Evolutionary conservation across 2,113 vertebrate species (phyloP).

Genomic region (Meles meles): DNA sequence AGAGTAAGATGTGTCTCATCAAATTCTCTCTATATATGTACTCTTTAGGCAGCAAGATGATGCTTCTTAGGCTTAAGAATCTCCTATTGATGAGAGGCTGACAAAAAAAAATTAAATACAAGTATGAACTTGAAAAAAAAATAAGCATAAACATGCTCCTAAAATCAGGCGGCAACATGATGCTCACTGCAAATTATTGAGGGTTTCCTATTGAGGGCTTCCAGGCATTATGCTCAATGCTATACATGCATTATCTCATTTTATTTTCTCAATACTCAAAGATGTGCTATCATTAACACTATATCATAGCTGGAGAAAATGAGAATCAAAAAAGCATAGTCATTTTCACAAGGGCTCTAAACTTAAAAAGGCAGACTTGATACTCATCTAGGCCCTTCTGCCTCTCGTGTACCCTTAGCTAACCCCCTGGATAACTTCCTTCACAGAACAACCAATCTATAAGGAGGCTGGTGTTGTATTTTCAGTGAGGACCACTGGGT

Average conservation of each 20-base stretch:
- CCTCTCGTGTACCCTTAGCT: neutral
- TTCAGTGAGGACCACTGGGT: neutral
- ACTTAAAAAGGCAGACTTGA: neutral
- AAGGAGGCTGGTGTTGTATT: neutral
- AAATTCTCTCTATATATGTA: conserved; percentile 30
- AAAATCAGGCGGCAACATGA: neutral
- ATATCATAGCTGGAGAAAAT: neutral
- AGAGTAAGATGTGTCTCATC: conserved; percentile 74
- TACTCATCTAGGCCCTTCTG: neutral
- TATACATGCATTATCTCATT: neutral
- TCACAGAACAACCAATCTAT: neutral
- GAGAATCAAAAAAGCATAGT: neutral
- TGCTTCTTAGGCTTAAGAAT: conserved; percentile 57
- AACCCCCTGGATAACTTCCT: neutral
- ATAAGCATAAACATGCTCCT: neutral
- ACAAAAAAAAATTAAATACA: conserved; percentile 25
- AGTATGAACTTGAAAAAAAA: conserved; percentile 5
- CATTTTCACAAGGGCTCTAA: neutral
- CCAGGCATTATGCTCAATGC: neutral
- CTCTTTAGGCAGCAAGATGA: conserved; percentile 69
- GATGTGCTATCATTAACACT: neutral
- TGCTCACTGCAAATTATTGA: neutral
- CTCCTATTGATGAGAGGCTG: conserved; percentile 23
- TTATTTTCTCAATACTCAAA: neutral
- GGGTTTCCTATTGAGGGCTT: neutral